Conservation (phyloP, 1,140 invertebrate species). For the Lepidostoma basale region DNA sequence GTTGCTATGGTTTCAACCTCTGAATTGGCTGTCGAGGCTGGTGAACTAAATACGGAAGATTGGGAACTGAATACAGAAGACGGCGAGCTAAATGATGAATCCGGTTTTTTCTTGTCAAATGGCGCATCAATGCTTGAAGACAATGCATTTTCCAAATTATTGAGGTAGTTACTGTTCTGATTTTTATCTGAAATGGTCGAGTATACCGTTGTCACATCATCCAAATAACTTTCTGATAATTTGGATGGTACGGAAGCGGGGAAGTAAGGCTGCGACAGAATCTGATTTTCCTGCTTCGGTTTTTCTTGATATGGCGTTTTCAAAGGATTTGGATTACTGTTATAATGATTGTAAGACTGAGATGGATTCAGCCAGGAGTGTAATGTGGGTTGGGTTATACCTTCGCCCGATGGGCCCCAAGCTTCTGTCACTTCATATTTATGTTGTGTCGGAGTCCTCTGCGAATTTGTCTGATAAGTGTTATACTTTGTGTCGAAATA, state of each 20-base stretch:
- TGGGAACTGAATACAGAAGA: no score
- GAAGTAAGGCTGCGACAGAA: slow-evolving; percentile 25
- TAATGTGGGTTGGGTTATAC: slow-evolving; percentile 42
- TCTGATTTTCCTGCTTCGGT: slow-evolving; percentile 35
- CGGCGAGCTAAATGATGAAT: no score
- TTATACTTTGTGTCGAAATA: slow-evolving; percentile 37
- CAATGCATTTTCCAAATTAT: slow-evolving; percentile 39
- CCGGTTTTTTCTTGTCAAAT: slow-evolving; percentile 17
- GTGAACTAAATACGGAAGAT: background rate
- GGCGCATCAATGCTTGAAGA: slow-evolving; percentile 11
- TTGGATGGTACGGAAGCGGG: slow-evolving; percentile 22
- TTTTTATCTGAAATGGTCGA: slow-evolving; percentile 38
- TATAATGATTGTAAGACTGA: slow-evolving; percentile 39
- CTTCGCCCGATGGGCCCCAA: slow-evolving; percentile 46
- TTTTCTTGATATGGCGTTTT: slow-evolving; percentile 26
- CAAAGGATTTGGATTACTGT: slow-evolving; percentile 26
- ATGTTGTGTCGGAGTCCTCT: slow-evolving; percentile 43
- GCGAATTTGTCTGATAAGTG: slow-evolving; percentile 5
- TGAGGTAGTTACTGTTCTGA: slow-evolving; percentile 22
- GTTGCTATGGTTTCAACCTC: slow-evolving; percentile 7
- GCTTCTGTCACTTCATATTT: slow-evolving; percentile 58
- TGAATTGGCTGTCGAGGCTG: background rate
- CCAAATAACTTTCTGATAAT: background rate
- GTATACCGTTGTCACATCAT: slow-evolving; percentile 35
- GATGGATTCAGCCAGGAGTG: slow-evolving; percentile 43